Evolutionary conservation across 2,797 vertebrate species (phyloP), one percentile per base, ranked within the genome.

Genomic region (Melanotaenia maccullochi): DNA sequence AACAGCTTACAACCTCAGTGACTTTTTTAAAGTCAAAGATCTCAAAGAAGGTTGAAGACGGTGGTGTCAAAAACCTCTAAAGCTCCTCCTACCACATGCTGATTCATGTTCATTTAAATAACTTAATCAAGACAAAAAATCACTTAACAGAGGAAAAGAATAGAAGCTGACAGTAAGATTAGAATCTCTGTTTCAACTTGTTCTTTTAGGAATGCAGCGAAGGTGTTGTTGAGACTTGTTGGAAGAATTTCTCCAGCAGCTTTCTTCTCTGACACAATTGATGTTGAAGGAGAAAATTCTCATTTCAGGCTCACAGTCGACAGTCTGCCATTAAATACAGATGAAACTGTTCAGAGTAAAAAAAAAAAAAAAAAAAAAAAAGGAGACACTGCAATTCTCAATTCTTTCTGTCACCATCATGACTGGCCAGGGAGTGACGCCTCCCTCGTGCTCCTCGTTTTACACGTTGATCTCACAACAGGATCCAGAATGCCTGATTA

Each of bases 171-270:
- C 67, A 54, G 12, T 65, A 68, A 71, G 6, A 5, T 49, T 59
- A 9, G 60, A 61, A 30, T 72, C 76, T 20, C 4, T 87, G 90
- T 93, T 85, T 68, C 51, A 79, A 78, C 92, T 83, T 87, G 92
- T 87, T 78, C 32, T 55, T 62, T 49, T 1, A 81, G 87, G 92
- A 93, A 93, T 93, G 92, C 44, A 38, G 74, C 24, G 0, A 2
- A 44, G 70, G 76, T 28, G 62, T 9, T 86, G 91, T 86, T 68
- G 65, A 57, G 84, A 91, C 92, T 85, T 24, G 92, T 74, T 16
- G 32, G 47, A 54, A 54, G 57, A 28, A 69, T 65, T 28, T 60
- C 12, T 3, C 0, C 71, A 7, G 68, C 25, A 32, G 64, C 57
- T 24, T 35, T 74, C 57, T 44, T 20, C n/a, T 5, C 40, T 22